Evolutionary conservation across 64 coral and sea anemone genomes (phyloP), one percentile per base, ranked within the genome.

Genomic region (Dendrophyllia cribrosa): DNA sequence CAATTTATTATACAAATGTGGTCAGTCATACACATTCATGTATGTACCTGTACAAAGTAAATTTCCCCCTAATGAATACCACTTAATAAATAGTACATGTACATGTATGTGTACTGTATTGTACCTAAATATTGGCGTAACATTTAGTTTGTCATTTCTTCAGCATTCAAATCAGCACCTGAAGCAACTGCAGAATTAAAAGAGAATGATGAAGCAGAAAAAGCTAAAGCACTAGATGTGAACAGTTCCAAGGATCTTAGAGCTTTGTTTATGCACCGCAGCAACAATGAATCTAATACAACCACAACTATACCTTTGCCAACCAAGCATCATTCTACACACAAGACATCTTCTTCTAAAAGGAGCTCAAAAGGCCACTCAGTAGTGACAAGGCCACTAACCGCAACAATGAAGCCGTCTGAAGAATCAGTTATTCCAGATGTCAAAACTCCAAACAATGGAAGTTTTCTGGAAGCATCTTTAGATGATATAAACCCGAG

Each of bases 401-500:
- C 23, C 43, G 14, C 56, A 9, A 25, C 3, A 45, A 15, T 21
- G 17, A 52, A 2, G 7, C 24, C 20, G 10, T 49, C 52, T 24
- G 51, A 19, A 49, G 50, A 25, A 1, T n/a, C 22, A 78, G 9
- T 23, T 7, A 3, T 24, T 4, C 56, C 11, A 8, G 55, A 60
- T 13, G 24, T 24, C 23, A n/a, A 80, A 56, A 11, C 55, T 3
- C 5, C 13, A 43, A 62, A 44, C 8, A 80, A 78, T 58, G 46
- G 52, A 58, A 80, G 77, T 45, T 80, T 80, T 62, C 77, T 63
- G 4, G 52, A 80, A 15, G 23, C 25, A 6, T 62, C 77, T 7
- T 80, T 80, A 62, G 77, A 56, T 13, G 77, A 80, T n/a, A 80
- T 80, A 43, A 80, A 60, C 0, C 77, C 77, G 19, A 46, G 43